Conservation (phyloP, 2,888 invertebrate genomes). For the Chrysolina americana region DNA sequence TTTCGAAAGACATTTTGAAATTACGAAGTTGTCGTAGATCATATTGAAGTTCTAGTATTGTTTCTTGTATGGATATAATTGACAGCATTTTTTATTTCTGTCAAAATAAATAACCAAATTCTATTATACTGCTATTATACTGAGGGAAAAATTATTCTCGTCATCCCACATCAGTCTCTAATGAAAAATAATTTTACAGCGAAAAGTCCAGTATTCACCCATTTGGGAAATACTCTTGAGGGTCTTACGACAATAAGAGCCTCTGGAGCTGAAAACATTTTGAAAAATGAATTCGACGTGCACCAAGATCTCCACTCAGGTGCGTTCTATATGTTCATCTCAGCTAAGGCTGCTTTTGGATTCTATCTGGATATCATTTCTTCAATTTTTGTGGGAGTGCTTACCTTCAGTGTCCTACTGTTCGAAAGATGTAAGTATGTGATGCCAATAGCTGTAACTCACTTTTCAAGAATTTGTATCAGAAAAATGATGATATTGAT, state of each 20-base stretch:
- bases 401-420: constrained; percentile 76
- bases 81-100: too few relatives aligned
- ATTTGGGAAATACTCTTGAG: constrained; percentile 82
- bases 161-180: too few relatives aligned
- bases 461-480: too few relatives aligned
- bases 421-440: constrained; percentile 31
- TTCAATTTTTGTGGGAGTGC: constrained; percentile 74
- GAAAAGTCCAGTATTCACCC: constrained; percentile 86
- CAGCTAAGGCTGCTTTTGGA: constrained; percentile 75
- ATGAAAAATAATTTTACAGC: constrained; percentile 70
- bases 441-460: too few relatives aligned
- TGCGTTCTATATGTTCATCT: constrained; percentile 76
- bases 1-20: too few relatives aligned
- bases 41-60: too few relatives aligned
- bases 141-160: too few relatives aligned
- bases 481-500: too few relatives aligned
- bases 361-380: constrained; percentile 77
- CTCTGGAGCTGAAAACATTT: constrained; percentile 76
- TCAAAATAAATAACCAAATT: too few relatives aligned
- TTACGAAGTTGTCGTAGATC: too few relatives aligned
- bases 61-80: too few relatives aligned
- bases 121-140: too few relatives aligned
- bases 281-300: constrained; percentile 72
- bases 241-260: constrained; percentile 86
- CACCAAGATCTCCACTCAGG: constrained; percentile 76